A percentile compares a stretch with the other conserved stretches of the same genome.
Conservation (phyloP, 2,888 invertebrate species). For the Amblyteles armatorius region DNA sequence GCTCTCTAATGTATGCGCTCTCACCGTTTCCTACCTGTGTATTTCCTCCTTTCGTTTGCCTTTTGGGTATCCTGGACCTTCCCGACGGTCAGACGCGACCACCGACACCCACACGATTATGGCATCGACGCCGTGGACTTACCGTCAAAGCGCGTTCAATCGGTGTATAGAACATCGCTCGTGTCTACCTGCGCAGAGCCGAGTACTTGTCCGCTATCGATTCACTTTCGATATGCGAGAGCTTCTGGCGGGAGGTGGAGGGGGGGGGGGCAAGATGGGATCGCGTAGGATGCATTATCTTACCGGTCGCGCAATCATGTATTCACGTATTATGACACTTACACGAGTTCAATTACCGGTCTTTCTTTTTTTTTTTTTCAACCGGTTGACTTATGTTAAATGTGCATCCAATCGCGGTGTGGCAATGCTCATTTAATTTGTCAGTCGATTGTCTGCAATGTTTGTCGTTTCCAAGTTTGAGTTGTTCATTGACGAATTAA, state of each 20-base stretch:
- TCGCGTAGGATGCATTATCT: constrained; percentile 46
- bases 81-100: constrained; percentile 9
- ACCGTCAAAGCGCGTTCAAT: not conserved
- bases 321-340: constrained; percentile 9
- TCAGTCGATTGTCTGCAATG: no score
- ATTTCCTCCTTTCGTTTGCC: constrained; percentile 5
- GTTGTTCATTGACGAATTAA: no score
- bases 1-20: constrained; percentile 44
- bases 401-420: no score
- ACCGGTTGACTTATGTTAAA: no score
- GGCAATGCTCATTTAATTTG: no score
- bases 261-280: not conserved
- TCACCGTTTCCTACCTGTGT: constrained; percentile 1
- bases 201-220: constrained; percentile 23
- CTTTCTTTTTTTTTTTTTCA: no score
- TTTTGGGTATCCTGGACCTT: constrained; percentile 32
- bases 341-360: not conserved
- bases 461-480: no score
- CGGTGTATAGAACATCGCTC: not conserved
- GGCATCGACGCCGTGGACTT: constrained; percentile 42
- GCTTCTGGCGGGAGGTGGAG: not conserved
- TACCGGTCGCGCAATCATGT: not conserved
- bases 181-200: constrained; percentile 4
- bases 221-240: constrained; percentile 31
- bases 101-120: constrained; percentile 42